Base-by-base conservation (phyloP, 2,888 invertebrate species). In the Ornithoptera alexandrae region DNA sequence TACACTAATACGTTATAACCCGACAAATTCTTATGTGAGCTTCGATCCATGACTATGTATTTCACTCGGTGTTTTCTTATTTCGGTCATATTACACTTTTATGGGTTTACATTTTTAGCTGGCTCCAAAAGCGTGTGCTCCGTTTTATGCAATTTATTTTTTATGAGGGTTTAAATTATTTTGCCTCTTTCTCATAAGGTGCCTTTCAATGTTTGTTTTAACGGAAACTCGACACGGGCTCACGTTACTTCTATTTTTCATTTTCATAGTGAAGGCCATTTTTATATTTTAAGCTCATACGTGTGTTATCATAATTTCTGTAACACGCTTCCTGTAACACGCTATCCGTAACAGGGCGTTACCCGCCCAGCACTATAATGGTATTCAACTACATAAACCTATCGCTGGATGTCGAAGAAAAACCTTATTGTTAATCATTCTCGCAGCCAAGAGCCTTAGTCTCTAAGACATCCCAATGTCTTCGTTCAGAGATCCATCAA, bases 51-150 rank as follows among this genome's bases (percentile, higher is more conserved):
- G 76, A 75, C 76, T 74, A 77, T 81, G 75, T 74, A 67, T 65
- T 72, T 72, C 81, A 81, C 78, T 79, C 81, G 83, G 71, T 73
- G 73, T 74, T 75, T 76, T 76, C 77, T 77, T 78, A 80, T 81
- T 80, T 75, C 71, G 67, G 76, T 76, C 77, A 77, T 76, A 78
- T 76, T 78, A 76, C 77, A 72, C 68, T 73, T 76, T 77, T 76
- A 77, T 74, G 74, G 72, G 46, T 67, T 66, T 53, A 67, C 70
- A 53, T 70, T 63, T 65, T 66, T 62, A 65, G 62, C 50, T 50
- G 46, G 20, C 58, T 8, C 62, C 65, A 61, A 65, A 61, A 8
- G 69, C 39, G 73, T 70, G 72, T 68, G 64, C 71, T 61, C 65
- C 65, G 70, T 68, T 72, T 68, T 66, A 62, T 39, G 66, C 70